Base-by-base conservation (phyloP, 2,113 vertebrate genomes). In the Caranx melampygus region DNA sequence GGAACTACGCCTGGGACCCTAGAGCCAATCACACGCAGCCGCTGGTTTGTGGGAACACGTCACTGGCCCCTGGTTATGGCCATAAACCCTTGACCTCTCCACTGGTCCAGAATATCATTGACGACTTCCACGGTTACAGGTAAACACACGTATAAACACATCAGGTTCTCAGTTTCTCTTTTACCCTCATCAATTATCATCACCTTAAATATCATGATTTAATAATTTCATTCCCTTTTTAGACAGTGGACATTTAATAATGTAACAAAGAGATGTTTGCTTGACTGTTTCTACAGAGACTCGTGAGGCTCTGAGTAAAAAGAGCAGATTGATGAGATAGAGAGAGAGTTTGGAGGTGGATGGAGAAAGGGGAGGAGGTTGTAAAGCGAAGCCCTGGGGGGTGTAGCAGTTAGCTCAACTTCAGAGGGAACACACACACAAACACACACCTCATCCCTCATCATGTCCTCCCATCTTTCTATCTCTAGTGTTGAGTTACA, bases 61-160 rank as follows among this genome's bases (percentile, higher is more conserved):
- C 35, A 11, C 37, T 67, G 59, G 9, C 68, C 31, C 13, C 84
- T 0, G 77, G 75, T 12, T 71, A 75, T 45, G 90, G 89, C 64
- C 90, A 92, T 31, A 87, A 92, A 13, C 69, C 90, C 26, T 15
- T 90, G 73, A 93, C 94, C 12, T 93, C 93, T 0, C 92, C 93
- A 1, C 91, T 95, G 72, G 89, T 92, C 62, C 95, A 94, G 62
- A 93, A 95, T 4, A 58, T 94, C 73, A 92, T 94, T 57, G 96
- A 96, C 16, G 97, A 98, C 83, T 93, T 95, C 64, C 92, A 93
- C 21, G 91, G 93, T 37, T 92, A 89, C 93, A 97, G 97, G 97
- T 99, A 89, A 87, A 86, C 35, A 44, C 66, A 9, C 16, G 47
- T 2, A 42, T 8, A 80, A 31, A 71, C 54, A 26, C n/a, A 79